These are phyloP conservation scores for Phenganax subtilis DNA, from an alignment of 92 coral and sea anemone genomes.

Conservation along the genomic window DNA sequence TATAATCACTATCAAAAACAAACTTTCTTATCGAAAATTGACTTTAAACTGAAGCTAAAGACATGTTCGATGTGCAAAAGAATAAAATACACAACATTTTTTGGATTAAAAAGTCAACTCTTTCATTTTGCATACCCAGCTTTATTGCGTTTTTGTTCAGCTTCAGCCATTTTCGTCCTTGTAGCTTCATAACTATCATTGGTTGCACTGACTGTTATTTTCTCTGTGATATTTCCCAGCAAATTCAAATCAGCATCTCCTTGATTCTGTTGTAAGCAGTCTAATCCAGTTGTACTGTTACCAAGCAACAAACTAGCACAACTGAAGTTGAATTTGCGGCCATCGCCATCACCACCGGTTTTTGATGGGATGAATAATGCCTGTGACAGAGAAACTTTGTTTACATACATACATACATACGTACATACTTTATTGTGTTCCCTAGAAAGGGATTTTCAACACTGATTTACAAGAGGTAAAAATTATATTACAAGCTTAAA, in stretches of 20 bases:
- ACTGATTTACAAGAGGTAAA: too few relatives aligned
- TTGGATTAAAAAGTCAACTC: not conserved
- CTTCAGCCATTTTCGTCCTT: conserved; percentile 80
- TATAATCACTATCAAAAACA: too few relatives aligned
- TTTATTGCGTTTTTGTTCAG: conserved; percentile 70
- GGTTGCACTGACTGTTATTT: conserved; percentile 75
- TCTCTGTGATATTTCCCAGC: conserved; percentile 76
- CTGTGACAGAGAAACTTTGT: not conserved
- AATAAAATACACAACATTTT: not conserved
- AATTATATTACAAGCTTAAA: too few relatives aligned
- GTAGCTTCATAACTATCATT: conserved; percentile 95
- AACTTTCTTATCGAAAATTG: too few relatives aligned
- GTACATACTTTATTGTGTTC: too few relatives aligned
- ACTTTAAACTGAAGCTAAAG: too few relatives aligned
- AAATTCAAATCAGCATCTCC: conserved; percentile 52
- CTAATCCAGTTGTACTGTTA: conserved; percentile 43
- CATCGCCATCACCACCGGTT: conserved; percentile 40
- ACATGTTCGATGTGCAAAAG: too few relatives aligned
- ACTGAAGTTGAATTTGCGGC: conserved; percentile 44
- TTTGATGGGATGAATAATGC: conserved; percentile 25
- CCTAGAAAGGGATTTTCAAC: too few relatives aligned
- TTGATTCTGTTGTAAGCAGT: conserved; percentile 69
- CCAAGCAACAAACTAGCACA: conserved; percentile 11
- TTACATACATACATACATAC: not conserved
- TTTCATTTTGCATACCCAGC: not conserved